Evolutionary conservation across 2,797 vertebrate genomes (phyloP).

Genomic region (Enteromius fasciolatus): DNA sequence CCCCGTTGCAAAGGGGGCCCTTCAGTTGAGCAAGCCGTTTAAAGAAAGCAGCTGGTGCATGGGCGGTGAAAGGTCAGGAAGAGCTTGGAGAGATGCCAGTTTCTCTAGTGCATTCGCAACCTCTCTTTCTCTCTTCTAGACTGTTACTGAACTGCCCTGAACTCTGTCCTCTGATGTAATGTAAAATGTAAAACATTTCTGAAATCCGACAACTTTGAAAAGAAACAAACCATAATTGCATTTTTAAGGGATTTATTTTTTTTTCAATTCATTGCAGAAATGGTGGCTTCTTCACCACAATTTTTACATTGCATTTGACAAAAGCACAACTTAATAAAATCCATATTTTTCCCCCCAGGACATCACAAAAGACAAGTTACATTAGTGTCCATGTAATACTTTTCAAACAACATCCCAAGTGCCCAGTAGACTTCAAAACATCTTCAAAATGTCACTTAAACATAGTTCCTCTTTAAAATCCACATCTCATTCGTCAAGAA

Average conservation of each 20-base stretch:
- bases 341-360: not conserved
- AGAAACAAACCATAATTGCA: conserved; percentile 13
- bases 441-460: conserved; percentile 36
- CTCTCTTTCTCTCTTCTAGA: conserved; percentile 22
- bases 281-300: not conserved
- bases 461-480: conserved; percentile 30
- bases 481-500: conserved; percentile 25
- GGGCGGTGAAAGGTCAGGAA: conserved; percentile 72
- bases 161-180: conserved; percentile 2
- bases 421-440: not conserved
- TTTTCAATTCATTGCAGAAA: conserved; percentile 9
- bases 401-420: conserved; percentile 42
- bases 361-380: conserved; percentile 8
- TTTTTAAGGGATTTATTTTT: conserved; percentile 39
- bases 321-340: conserved; percentile 17
- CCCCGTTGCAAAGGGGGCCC: conserved; percentile 57
- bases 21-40: conserved; percentile 76
- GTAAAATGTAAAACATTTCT: not conserved
- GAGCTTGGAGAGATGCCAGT: conserved; percentile 55
- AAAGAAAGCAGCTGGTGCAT: conserved; percentile 80
- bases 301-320: conserved; percentile 16
- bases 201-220: not conserved
- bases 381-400: conserved; percentile 30
- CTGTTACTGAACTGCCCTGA: conserved; percentile 30
- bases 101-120: conserved; percentile 60